Evolutionary conservation across 2,113 vertebrate genomes (phyloP), one percentile per base, ranked within the genome.

Genomic region (Neogobius melanostomus): DNA sequence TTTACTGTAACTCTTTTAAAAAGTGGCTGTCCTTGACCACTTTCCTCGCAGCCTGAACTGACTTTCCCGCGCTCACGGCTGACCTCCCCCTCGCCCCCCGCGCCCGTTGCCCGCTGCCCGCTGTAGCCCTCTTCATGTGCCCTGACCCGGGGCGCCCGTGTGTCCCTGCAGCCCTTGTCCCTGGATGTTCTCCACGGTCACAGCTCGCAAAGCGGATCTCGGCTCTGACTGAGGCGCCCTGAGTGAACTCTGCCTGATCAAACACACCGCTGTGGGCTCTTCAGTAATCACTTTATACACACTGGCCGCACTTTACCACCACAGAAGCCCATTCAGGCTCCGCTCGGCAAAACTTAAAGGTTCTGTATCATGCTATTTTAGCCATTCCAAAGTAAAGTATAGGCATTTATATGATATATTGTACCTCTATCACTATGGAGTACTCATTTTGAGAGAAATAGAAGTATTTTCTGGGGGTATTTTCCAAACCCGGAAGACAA

Each of bases 171-270:
- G 54, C 75, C 47, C 12, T 60, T 74, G 68, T 53, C 15, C 45
- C 57, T 43, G 21, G 54, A 69, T 63, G 54, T 0, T 2, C 12
- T 66, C 65, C 67, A 49, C 72, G 79, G 16, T 28, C 16, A 64
- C 3, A 56, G 66, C 50, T 75, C 74, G 68, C 63, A 21, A 63
- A 48, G 28, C 54, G 12, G 16, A 72, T 51, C 47, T 66, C 1
- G 28, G 28, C 10, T 46, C 21, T 54, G 68, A 62, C 46, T 48
- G 8, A 52, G 69, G 45, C 16, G 63, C 51, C 68, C 61, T 12
- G 14, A 67, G 47, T 68, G 54, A 44, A 72, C 77, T 47, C 15
- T 57, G 49, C 11, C 53, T 66, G 49, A 46, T 43, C 51, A 74
- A 44, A 49, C 36, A 36, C 50, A 51, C 4, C 14, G 50, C 50